Conservation (phyloP, 2,113 vertebrate species). For the Gymnorhina tibicen region DNA sequence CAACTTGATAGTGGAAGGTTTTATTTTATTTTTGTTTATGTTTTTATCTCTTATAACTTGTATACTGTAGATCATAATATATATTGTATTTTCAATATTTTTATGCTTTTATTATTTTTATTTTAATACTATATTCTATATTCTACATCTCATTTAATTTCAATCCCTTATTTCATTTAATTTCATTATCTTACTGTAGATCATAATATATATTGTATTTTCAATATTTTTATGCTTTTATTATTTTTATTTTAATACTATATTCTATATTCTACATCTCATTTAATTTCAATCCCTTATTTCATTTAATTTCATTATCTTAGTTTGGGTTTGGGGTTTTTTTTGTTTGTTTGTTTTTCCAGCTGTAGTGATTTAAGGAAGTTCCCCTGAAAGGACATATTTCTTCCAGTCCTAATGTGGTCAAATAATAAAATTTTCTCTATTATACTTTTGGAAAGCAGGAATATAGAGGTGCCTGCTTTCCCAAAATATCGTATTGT, state of each 20-base stretch:
- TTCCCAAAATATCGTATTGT: neutral
- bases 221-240: neutral
- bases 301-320: neutral
- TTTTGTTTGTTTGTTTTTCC: neutral
- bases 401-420: neutral
- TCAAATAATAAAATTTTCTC: neutral
- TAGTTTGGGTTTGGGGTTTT: neutral
- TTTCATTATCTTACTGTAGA: neutral
- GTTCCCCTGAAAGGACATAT: neutral
- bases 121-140: neutral
- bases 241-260: neutral
- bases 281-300: neutral
- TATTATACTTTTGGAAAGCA: neutral
- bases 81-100: neutral
- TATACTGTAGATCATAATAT: neutral
- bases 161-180: accelerated
- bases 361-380: neutral
- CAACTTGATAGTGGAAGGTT: neutral
- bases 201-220: neutral
- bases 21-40: neutral
- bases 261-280: too few relatives aligned
- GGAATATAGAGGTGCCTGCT: neutral
- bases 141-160: neutral
- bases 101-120: neutral
- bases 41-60: neutral